Evolutionary conservation across 1,140 invertebrate species (phyloP).

Genomic region (Sycophila sp.): DNA sequence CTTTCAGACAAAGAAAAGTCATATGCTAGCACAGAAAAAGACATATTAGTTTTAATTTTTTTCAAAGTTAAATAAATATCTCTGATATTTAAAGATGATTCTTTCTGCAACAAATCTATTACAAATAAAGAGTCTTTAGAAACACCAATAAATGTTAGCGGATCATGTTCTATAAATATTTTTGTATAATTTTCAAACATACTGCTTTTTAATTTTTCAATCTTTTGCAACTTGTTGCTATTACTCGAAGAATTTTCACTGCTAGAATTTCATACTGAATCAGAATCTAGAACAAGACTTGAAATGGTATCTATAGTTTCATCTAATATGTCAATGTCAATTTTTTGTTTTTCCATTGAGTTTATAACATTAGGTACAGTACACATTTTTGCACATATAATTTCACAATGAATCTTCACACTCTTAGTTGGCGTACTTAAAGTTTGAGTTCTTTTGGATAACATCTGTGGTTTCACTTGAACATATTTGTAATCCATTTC

Average conservation of each 20-base stretch:
- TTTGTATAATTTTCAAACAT: neutral
- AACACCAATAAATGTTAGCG: slow-evolving; percentile 32
- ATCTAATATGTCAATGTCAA: neutral
- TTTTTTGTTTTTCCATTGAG: neutral
- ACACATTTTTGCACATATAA: neutral
- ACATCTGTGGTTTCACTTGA: neutral
- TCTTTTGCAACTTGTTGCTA: neutral
- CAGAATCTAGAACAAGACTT: neutral
- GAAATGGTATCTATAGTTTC: neutral
- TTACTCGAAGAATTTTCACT: neutral
- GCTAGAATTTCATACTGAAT: neutral
- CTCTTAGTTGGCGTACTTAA: neutral
- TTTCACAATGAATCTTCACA: neutral
- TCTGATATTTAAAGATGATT: slow-evolving; percentile 10
- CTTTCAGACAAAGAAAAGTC: slow-evolving; percentile 36
- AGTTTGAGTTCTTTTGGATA: slow-evolving; percentile 3
- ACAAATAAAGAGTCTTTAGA: slow-evolving; percentile 26
- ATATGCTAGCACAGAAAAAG: slow-evolving; percentile 22
- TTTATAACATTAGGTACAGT: neutral
- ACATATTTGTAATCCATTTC: neutral
- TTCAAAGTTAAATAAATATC: slow-evolving; percentile 38
- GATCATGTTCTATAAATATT: slow-evolving; percentile 15
- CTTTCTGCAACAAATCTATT: slow-evolving; percentile 4
- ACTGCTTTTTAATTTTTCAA: neutral
- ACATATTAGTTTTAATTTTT: slow-evolving; percentile 34